Evolutionary conservation across 2,888 invertebrate species (phyloP), one percentile per base, ranked within the genome.

Genomic region (Periphyllus acericola): DNA sequence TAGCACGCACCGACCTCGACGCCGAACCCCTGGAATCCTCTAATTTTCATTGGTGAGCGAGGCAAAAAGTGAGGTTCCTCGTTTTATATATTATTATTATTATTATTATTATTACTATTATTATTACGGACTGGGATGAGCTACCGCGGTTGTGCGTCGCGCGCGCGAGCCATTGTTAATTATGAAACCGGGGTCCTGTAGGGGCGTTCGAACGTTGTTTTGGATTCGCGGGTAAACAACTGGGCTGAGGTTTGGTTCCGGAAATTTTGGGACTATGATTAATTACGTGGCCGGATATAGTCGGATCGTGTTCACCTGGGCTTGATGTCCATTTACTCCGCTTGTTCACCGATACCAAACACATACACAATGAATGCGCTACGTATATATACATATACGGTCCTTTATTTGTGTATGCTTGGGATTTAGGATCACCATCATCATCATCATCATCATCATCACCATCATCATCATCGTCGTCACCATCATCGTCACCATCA

Each of bases 241-340:
- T 29, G 25, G 32, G 40, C 76, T 34, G 66, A 36, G 34, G 74
- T 81, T 72, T 40, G 71, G 46, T 74, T 3, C 34, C 87, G 87
- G 87, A 81, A 81, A 81, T 87, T 71, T 87, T 74, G 29, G 74
- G 66, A 46, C 66, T 75, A 81, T 81, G 87, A 87, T 87, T 87
- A 87, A 87, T 87, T 81, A 81, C 66, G 46, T 25, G 40, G 66
- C 34, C 81, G 81, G 74, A 81, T 81, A 74, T 66, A 25, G 21
- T 25, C 32, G 72, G 74, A 74, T 74, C 80, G 80, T 80, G 87
- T 75, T 87, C 81, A 87, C 87, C 81, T 87, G 87, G 32, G 34
- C 32, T 74, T 60, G 74, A 87, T 66, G 60, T 75, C 74, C 80
- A 52, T 60, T 55, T 68, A 82, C 71, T 8, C 40, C 19, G 34